phyloP scores from a whole-genome alignment of 2,113 vertebrate genomes.

The Psophia crepitans region DNA sequence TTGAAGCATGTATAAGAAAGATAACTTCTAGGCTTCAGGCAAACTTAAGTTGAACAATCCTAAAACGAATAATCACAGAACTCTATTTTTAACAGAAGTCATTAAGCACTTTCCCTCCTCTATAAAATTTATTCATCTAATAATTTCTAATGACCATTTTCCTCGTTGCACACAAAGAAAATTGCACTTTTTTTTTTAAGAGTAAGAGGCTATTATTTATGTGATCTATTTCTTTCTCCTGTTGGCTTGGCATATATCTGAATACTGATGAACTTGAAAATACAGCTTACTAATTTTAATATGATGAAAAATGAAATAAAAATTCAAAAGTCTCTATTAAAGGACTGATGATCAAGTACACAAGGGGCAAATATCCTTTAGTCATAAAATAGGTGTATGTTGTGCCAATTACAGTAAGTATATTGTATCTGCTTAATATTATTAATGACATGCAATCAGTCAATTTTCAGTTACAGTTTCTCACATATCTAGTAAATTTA shows the following conservation, averaged over 20 bases:
- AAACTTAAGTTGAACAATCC: background rate
- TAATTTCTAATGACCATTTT: background rate
- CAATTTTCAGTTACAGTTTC: background rate
- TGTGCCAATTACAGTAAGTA: background rate
- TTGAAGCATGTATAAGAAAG: background rate
- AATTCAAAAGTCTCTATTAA: background rate
- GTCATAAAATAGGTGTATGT: background rate
- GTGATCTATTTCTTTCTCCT: background rate
- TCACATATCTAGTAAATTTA: background rate
- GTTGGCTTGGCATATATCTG: background rate
- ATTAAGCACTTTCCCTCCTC: background rate
- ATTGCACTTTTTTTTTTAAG: background rate
- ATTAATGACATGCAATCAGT: background rate
- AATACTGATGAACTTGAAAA: background rate
- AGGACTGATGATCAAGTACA: background rate
- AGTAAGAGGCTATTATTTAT: background rate
- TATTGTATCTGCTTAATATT: background rate
- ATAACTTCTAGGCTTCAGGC: background rate
- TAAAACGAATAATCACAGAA: background rate
- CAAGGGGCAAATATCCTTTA: background rate
- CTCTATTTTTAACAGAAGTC: background rate
- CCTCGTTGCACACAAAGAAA: background rate
- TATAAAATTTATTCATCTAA: background rate
- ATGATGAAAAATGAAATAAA: background rate
- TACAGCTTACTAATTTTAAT: background rate